Conservation (phyloP, 2,113 vertebrate species). For the Eptatretus burgeri region DNA sequence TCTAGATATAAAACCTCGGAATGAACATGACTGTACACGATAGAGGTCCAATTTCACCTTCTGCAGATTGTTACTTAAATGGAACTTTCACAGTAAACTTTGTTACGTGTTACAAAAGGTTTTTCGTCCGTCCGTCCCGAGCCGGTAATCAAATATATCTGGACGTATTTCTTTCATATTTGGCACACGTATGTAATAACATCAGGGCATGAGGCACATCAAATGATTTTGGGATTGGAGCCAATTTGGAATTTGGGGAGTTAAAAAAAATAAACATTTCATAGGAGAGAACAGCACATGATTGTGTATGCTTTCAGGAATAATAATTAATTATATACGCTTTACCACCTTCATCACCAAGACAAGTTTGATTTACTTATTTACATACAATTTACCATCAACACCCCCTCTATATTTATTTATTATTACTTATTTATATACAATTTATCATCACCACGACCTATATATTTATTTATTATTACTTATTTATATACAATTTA, state of each 20-base stretch:
- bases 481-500: no score
- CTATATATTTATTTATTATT: no score
- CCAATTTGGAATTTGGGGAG: background rate
- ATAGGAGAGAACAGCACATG: no score
- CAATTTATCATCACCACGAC: no score
- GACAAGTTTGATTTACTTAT: no score
- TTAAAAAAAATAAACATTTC: background rate
- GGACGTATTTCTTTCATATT: background rate
- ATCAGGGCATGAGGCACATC: background rate
- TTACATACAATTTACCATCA: no score
- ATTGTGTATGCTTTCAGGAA: no score
- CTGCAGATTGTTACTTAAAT: background rate
- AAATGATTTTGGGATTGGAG: background rate
- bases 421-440: no score
- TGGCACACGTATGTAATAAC: background rate
- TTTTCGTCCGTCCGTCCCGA: background rate
- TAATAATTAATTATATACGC: no score
- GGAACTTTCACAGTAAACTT: background rate
- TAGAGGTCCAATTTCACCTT: background rate
- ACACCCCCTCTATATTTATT: no score
- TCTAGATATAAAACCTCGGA: background rate
- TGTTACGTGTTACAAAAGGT: background rate
- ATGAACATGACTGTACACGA: background rate
- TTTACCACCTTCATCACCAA: no score
- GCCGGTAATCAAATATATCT: background rate